A percentile compares a stretch with the other conserved stretches of the same genome.
These are phyloP conservation scores for Eurytoma adleriae DNA, from an alignment of 2,888 invertebrate species.

Conservation along the genomic window DNA sequence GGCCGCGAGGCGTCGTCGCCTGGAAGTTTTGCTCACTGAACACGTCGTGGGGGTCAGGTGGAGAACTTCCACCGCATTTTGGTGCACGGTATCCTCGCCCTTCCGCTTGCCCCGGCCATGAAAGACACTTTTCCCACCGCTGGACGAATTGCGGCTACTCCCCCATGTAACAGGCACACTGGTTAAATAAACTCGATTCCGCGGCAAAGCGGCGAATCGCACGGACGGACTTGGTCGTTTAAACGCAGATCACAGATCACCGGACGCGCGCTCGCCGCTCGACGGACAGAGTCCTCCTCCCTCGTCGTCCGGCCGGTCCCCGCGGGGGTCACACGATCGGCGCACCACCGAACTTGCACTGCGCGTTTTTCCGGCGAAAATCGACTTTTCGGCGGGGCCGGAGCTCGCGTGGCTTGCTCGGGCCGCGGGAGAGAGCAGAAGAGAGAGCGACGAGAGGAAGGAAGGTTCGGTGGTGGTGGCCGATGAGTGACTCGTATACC, in stretches of 20 bases:
- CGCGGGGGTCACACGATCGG: not conserved
- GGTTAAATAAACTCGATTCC: too few relatives aligned
- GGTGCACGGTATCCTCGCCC: constrained; percentile 53
- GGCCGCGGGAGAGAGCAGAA: not conserved
- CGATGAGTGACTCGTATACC: constrained; percentile 74
- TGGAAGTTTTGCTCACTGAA: not conserved
- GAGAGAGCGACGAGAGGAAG: constrained; percentile 39
- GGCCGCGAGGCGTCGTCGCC: constrained; percentile 34
- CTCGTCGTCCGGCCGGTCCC: not conserved
- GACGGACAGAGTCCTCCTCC: not conserved
- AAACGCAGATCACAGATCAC: not conserved
- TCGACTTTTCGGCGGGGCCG: not conserved
- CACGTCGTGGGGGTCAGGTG: constrained; percentile 54
- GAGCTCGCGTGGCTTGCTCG: not conserved
- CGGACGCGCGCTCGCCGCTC: not conserved
- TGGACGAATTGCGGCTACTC: too few relatives aligned
- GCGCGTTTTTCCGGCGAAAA: not conserved
- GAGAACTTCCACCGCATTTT: constrained; percentile 61
- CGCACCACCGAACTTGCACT: not conserved
- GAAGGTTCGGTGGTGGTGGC: constrained; percentile 71
- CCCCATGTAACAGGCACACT: constrained; percentile 6
- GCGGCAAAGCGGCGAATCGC: not conserved
- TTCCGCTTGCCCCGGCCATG: constrained; percentile 51
- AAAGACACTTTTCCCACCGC: not conserved
- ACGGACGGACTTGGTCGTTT: not conserved